Conservation (phyloP, 2,888 invertebrate species). For the Dasypolia templi region DNA sequence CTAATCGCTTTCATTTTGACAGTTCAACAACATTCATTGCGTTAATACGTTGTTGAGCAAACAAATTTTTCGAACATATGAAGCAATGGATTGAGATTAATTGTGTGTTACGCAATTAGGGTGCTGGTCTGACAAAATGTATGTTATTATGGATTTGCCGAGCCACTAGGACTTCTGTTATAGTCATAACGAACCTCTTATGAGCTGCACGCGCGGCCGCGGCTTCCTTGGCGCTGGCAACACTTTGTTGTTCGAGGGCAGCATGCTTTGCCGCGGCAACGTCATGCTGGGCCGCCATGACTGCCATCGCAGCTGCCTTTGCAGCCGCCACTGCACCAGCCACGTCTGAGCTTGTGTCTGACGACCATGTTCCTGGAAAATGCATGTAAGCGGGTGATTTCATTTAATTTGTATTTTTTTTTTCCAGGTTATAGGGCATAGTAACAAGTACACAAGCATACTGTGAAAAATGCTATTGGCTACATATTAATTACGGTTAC, state of each 20-base stretch:
- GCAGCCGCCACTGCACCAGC: conserved; percentile 93
- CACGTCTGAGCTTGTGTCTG: conserved; percentile 92
- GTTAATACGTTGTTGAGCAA: too few species aligned
- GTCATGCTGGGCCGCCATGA: conserved; percentile 93
- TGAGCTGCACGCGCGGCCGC: conserved; percentile 92
- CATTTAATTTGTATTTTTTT: neutral
- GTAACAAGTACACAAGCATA: neutral
- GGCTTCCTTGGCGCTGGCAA: conserved; percentile 94
- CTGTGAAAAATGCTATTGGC: neutral
- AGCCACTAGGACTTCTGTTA: neutral
- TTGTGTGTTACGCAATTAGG: too few species aligned
- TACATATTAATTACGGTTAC: too few species aligned
- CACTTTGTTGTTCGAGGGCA: conserved; percentile 93
- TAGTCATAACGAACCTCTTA: conserved; percentile 82
- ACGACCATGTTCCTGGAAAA: conserved; percentile 63
- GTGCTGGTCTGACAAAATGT: neutral
- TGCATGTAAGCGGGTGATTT: neutral
- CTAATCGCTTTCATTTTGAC: too few species aligned
- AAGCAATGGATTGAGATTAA: too few species aligned
- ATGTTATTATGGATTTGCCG: neutral
- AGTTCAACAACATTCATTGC: too few species aligned
- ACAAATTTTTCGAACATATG: too few species aligned
- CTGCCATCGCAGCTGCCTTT: conserved; percentile 93
- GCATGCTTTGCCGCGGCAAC: conserved; percentile 94
- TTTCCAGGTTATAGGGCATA: neutral